Evolutionary conservation across 1,140 invertebrate species (phyloP).

Genomic region (Hirudo medicinalis): DNA sequence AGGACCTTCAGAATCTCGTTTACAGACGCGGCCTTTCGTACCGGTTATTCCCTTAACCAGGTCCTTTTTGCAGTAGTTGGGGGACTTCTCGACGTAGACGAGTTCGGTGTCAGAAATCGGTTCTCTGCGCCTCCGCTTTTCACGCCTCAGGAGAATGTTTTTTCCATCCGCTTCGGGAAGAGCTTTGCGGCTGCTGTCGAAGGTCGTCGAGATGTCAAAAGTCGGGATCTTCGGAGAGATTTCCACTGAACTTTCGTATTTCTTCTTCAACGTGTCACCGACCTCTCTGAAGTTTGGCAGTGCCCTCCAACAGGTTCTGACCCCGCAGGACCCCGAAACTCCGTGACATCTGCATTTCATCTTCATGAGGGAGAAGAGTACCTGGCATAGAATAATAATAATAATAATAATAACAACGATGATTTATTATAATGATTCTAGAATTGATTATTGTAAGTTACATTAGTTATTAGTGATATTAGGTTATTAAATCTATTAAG

Average conservation of each 20-base stretch:
- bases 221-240: conserved; percentile 44
- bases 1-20: conserved; percentile 39
- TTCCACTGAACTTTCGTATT: conserved; percentile 64
- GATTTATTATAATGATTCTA: too few species aligned
- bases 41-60: conserved; percentile 38
- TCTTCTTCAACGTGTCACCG: conserved; percentile 62
- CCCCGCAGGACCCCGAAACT: conserved; percentile 42
- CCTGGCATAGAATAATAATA: conserved; percentile 5
- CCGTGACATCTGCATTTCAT: conserved; percentile 15
- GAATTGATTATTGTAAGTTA: too few species aligned
- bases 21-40: conserved; percentile 44
- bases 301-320: conserved; percentile 86
- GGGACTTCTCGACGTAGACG: conserved; percentile 74
- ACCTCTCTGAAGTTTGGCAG: conserved; percentile 68
- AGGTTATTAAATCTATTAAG: too few species aligned
- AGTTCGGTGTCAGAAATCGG: conserved; percentile 45
- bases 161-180: too few species aligned
- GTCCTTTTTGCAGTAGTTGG: conserved; percentile 66
- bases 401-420: too few species aligned
- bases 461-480: too few species aligned
- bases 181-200: background rate
- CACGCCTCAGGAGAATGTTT: conserved; percentile 26
- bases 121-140: conserved; percentile 18
- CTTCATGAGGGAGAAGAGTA: conserved; percentile 15
- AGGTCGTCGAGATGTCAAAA: too few species aligned